Base-by-base conservation (phyloP, 1,140 invertebrate genomes). In the Scaptomyza graminum region DNA sequence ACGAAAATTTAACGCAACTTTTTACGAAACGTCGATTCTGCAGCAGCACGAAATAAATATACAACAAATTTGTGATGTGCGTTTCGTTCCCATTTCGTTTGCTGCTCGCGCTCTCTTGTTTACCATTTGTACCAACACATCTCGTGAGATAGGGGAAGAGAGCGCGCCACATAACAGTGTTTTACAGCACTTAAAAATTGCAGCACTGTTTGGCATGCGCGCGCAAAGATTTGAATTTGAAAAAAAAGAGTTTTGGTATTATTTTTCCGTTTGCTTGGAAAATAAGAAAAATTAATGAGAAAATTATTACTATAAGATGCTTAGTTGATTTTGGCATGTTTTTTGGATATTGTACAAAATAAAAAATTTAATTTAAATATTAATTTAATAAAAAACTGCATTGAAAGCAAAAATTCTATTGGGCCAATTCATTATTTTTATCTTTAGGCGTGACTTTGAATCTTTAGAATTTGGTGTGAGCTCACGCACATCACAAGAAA, bases 41-140 rank as follows among this genome's bases (percentile, higher is more conserved):
- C 68, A 71, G 83, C 79, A 54, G 72, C 76, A 79, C 81, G 81
- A 80, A 84, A 84, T 76, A 79, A 79, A 83, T 75, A 83, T 64
- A 81, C 79, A 81, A 82, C 44, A 74, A 82, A 82, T 68, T 68
- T 52, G 43, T 62, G 60, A 55, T 61, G 50, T 64, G 28, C 63
- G 73, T 81, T 80, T 7, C 69, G 43, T 61, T 76, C 9, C 62
- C 60, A 43, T 44, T 70, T 44, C 49, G 68, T 59, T 59, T 67
- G 63, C 69, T 7, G 22, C 12, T 5, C 41, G 25, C 4, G 56
- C 51, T 64, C 62, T 65, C 54, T 71, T 76, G 67, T 76, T 66
- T 78, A 76, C 57, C 61, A 79, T 50, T 43, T 74, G 76, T 79
- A 79, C 61, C 55, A 28, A 31, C 28, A 49, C 41, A 66, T 43